Evolutionary conservation across 2,888 invertebrate genomes (phyloP), one percentile per base, ranked within the genome.

Genomic region (Metalampra italica): DNA sequence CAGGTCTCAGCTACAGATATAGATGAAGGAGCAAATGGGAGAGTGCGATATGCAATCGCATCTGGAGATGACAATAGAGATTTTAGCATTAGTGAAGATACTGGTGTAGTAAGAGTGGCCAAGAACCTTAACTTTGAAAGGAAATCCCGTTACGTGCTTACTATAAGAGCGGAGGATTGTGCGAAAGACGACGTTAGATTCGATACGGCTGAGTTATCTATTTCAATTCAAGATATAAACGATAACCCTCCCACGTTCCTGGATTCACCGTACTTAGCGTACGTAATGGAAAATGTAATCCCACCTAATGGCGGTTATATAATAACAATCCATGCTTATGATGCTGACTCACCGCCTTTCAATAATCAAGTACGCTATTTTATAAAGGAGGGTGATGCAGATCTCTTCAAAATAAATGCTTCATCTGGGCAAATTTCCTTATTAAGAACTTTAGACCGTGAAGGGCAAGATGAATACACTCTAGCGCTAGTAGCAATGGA

Each of bases 111-210:
- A 12, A 91, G 97, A 53, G 96, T 98, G 5, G 96, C 97, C 30
- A 97, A 97, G 84, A 96, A 96, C 75, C 90, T 98, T 22, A 98
- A 98, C 83, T 98, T 94, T 78, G 98, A 98, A 87, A 91, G 97
- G 34, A 95, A 96, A 73, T 92, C 94, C 40, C 93, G 94, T 29
- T 98, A 98, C 75, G 86, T 94, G 38, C 83, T 98, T 55, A 95
- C 93, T 0, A 94, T 98, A 30, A 93, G 94, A 57, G 97, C 97
- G 0, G 97, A 97, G 82, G 97, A 97, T 79, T 95, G 96, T 70
- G 95, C 95, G 22, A 92, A 92, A 60, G 94, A 94, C 69, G 92
- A 93, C 59, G 91, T 91, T 45, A 92, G 91, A 73, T 94, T 91
- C 75, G 96, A 94, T 90, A 95, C 93, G 50, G 96, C 93, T 60